Base-by-base conservation (phyloP, 2,797 vertebrate genomes). In the Columba guinea region DNA sequence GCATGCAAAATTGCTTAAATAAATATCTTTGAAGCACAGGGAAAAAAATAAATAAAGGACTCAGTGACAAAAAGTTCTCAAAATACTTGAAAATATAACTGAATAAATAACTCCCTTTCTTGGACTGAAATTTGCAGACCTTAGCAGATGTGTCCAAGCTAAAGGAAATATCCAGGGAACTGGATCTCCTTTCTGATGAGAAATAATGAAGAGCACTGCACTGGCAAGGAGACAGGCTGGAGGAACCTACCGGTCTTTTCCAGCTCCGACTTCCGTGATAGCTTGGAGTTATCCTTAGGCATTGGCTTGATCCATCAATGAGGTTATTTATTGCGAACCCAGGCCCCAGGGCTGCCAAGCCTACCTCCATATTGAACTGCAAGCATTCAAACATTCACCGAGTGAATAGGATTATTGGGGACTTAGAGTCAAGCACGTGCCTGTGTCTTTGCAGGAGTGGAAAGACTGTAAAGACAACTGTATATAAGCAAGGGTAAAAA, bases 91-190 rank as follows among this genome's bases (percentile, higher is more conserved):
- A 95, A 96, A 94, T 87, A 77, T 71, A 95, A 95, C 86, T 87
- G 91, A 77, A 92, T 75, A 96, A 96, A 95, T 94, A 93, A 70
- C 41, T 82, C 37, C 71, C 32, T 82, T 9, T 82, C 90, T 90
- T 93, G 88, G 91, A 75, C 53, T 39, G 68, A 85, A 90, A 89
- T 92, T 75, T 94, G 88, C 96, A 93, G 91, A 96, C 84, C 90
- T 93, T 95, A 93, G 93, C 95, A 97, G 90, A 94, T 83, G 71
- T 84, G 60, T 93, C 91, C 94, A 94, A 95, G 81, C 78, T 96
- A 90, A 96, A 92, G 24, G 75, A 77, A 94, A 90, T 60, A 96
- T 83, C 91, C 90, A 83, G 90, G 88, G 91, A 96, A 35, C 70
- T 85, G 93, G 86, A 93, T 91, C 95, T 90, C 80, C 77, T 84